Evolutionary conservation across 2,113 vertebrate genomes (phyloP).

Genomic region (Nannospalax galili): DNA sequence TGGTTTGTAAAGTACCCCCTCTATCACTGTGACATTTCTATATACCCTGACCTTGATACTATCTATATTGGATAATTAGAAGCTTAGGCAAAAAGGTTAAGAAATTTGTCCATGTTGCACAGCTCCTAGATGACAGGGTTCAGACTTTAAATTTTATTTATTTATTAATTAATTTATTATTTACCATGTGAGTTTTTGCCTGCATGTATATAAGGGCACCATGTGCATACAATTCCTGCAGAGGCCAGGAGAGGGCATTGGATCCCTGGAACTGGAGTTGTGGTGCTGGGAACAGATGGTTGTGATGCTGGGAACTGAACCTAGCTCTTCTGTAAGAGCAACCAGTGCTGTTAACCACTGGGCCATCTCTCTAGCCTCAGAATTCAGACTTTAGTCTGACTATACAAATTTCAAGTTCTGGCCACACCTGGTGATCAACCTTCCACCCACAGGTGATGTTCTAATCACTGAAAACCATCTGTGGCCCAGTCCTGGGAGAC

Average conservation of each 20-base stretch:
- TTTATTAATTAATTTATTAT: too few relatives aligned
- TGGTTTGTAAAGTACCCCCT: background rate
- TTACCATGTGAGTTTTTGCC: too few relatives aligned
- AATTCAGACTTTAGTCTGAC: background rate
- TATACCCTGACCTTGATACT: background rate
- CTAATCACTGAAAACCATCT: background rate
- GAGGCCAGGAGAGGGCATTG: too few relatives aligned
- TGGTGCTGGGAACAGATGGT: too few relatives aligned
- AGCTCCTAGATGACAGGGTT: background rate
- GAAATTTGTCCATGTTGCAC: background rate
- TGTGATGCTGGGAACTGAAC: too few relatives aligned
- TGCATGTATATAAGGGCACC: too few relatives aligned
- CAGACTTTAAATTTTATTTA: too few relatives aligned
- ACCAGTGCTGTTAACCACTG: too few relatives aligned
- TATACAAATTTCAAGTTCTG: background rate
- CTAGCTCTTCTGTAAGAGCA: too few relatives aligned
- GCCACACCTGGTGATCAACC: background rate
- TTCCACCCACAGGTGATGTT: background rate
- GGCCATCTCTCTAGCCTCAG: too few relatives aligned
- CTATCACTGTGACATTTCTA: background rate
- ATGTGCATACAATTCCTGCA: too few relatives aligned
- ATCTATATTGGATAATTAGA: background rate
- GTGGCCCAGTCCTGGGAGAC: background rate
- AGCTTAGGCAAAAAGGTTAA: background rate
- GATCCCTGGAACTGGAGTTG: too few relatives aligned